Evolutionary conservation across 2,113 vertebrate species (phyloP).

Genomic region (Marmota flaviventris): DNA sequence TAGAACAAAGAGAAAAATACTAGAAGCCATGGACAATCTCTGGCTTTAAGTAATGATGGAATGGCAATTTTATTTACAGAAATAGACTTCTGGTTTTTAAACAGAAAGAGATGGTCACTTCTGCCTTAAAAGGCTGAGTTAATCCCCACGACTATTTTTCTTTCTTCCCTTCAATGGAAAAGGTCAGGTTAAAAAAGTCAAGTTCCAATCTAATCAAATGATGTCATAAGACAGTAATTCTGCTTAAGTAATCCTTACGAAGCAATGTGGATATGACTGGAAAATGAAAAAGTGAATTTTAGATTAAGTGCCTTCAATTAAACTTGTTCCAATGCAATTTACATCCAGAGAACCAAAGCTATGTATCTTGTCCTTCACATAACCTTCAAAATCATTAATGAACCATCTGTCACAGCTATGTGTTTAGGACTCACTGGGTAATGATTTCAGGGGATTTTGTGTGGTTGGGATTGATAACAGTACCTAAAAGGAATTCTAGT

Average conservation of each 20-base stretch:
- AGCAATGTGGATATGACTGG: background rate
- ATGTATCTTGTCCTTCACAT: background rate
- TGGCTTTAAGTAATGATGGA: background rate
- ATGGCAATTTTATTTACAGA: constrained; percentile 33
- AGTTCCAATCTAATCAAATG: constrained; percentile 19
- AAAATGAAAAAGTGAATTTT: constrained; percentile 30
- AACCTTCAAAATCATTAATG: constrained; percentile 27
- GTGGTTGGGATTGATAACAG: constrained; percentile 52
- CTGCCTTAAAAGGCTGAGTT: constrained; percentile 46
- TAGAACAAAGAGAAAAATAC: background rate
- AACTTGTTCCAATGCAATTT: constrained; percentile 17
- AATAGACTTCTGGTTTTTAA: background rate
- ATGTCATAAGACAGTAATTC: constrained; percentile 56
- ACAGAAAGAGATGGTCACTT: background rate
- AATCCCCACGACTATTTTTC: background rate
- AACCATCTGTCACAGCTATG: background rate
- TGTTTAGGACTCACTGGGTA: constrained; percentile 37
- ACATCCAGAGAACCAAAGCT: background rate
- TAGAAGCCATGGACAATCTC: background rate
- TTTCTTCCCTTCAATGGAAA: constrained; percentile 50
- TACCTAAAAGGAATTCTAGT: constrained; percentile 58
- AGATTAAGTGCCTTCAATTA: constrained; percentile 5
- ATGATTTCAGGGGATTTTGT: constrained; percentile 53
- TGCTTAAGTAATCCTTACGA: background rate
- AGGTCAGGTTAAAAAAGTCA: constrained; percentile 54